phyloP scores from a whole-genome alignment of 2,797 vertebrate genomes.

The Apogon talboti region DNA sequence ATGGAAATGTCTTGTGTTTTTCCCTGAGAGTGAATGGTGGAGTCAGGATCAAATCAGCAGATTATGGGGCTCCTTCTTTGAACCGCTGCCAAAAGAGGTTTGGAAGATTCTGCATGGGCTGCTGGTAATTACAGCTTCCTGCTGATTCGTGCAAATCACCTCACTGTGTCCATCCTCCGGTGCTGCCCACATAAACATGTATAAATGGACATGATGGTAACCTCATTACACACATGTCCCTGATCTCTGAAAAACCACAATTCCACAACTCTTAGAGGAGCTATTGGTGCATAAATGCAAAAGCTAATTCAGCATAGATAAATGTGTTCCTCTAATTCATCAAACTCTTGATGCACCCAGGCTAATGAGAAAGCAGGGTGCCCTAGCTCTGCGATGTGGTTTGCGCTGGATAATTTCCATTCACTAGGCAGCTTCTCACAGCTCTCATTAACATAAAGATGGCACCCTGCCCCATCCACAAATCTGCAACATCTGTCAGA shows the following conservation, averaged over 20 bases:
- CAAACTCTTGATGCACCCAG: constrained; percentile 43
- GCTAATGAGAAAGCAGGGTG: constrained; percentile 61
- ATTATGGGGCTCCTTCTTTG: constrained; percentile 47
- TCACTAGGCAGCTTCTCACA: constrained; percentile 52
- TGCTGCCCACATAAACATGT: constrained; percentile 48
- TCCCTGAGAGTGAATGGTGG: constrained; percentile 53
- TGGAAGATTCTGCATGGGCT: constrained; percentile 61
- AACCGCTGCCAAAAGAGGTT: constrained; percentile 49
- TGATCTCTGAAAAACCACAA: constrained; percentile 47
- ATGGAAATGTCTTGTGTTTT: constrained; percentile 48
- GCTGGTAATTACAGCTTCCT: constrained; percentile 73
- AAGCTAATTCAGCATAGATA: constrained; percentile 35
- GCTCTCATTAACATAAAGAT: constrained; percentile 61
- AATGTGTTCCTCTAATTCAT: constrained; percentile 46
- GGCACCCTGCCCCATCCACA: constrained; percentile 61
- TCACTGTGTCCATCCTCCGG: constrained; percentile 58
- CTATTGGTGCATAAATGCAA: constrained; percentile 21
- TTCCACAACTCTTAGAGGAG: constrained; percentile 29
- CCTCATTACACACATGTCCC: constrained; percentile 11
- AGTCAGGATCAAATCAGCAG: constrained; percentile 73
- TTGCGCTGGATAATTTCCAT: constrained; percentile 54
- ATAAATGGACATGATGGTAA: constrained; percentile 27
- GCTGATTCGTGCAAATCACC: constrained; percentile 78
- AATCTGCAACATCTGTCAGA: constrained; percentile 72
- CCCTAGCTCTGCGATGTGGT: constrained; percentile 53